Evolutionary conservation across 1,140 invertebrate species (phyloP).

Genomic region (Drosophila ogumai): DNA sequence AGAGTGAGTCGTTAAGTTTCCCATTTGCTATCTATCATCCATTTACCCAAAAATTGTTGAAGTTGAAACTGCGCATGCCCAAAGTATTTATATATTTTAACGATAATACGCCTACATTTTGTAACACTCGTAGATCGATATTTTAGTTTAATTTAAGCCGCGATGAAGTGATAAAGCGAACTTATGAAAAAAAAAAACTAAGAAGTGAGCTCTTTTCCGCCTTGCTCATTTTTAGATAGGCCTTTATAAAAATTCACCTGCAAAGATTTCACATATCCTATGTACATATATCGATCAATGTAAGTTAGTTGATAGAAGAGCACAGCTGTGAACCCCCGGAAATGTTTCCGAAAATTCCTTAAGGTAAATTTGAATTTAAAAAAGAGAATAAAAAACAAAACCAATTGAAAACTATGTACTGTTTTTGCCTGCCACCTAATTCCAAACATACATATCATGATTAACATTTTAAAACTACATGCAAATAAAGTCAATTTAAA

Average conservation of each 20-base stretch:
- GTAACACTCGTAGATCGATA: conserved; percentile 49
- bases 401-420: conserved; percentile 4
- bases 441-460: conserved; percentile 9
- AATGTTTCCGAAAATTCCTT: conserved; percentile 46
- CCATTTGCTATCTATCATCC: conserved; percentile 23
- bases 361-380: conserved; percentile 46
- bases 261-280: conserved; percentile 39
- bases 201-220: neutral
- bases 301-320: conserved; percentile 22
- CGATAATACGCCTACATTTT: conserved; percentile 35
- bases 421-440: neutral
- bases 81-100: conserved; percentile 76
- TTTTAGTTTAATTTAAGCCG: conserved; percentile 31
- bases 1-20: conserved; percentile 24
- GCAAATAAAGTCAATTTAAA: neutral
- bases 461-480: neutral
- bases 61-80: conserved; percentile 66
- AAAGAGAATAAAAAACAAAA: conserved; percentile 23
- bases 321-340: conserved; percentile 44
- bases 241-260: conserved; percentile 10
- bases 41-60: conserved; percentile 39
- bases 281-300: conserved; percentile 33
- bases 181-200: conserved; percentile 9
- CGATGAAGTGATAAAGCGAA: conserved; percentile 63
- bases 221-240: conserved; percentile 24